These are phyloP conservation scores for Phrynocephalus vlangalii DNA, from an alignment of 2,797 vertebrate species.

Conservation along the genomic window DNA sequence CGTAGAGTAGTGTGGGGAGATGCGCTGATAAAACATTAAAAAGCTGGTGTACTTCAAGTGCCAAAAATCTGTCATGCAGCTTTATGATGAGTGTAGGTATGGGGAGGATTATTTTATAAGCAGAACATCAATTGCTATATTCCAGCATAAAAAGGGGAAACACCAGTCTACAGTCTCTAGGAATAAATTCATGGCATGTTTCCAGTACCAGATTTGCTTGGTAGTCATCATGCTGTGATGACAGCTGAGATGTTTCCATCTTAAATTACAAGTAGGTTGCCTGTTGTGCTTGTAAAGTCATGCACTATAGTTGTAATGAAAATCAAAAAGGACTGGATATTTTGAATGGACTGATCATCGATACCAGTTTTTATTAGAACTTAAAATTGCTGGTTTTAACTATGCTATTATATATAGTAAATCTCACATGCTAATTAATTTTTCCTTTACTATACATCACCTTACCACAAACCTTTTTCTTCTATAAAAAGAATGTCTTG, in stretches of 20 bases:
- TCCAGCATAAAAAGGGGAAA: constrained; percentile 5
- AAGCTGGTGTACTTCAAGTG: constrained; percentile 15
- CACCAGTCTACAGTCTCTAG: constrained; percentile 33
- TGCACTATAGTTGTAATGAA: neutral
- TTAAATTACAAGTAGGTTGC: constrained; percentile 63
- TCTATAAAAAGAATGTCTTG: too few relatives aligned
- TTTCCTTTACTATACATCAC: constrained; percentile 18
- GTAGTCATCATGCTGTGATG: constrained; percentile 53
- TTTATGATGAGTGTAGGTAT: neutral
- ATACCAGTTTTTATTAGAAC: neutral
- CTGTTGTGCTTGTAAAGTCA: constrained; percentile 26
- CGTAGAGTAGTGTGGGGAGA: constrained; percentile 40
- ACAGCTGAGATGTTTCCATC: constrained; percentile 62
- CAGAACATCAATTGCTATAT: constrained; percentile 32
- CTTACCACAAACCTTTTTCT: too few relatives aligned
- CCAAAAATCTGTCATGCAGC: constrained; percentile 36
- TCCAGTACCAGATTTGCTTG: constrained; percentile 50
- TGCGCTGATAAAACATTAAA: constrained; percentile 12
- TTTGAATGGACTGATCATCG: neutral
- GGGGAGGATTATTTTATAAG: constrained; percentile 16
- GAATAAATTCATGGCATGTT: constrained; percentile 44
- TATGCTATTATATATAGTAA: neutral
- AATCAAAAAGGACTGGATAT: neutral
- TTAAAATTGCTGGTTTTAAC: neutral
- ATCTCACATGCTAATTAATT: neutral